These are phyloP conservation scores for Helicoverpa armigera DNA, from an alignment of 1,140 invertebrate genomes.

Conservation along the genomic window DNA sequence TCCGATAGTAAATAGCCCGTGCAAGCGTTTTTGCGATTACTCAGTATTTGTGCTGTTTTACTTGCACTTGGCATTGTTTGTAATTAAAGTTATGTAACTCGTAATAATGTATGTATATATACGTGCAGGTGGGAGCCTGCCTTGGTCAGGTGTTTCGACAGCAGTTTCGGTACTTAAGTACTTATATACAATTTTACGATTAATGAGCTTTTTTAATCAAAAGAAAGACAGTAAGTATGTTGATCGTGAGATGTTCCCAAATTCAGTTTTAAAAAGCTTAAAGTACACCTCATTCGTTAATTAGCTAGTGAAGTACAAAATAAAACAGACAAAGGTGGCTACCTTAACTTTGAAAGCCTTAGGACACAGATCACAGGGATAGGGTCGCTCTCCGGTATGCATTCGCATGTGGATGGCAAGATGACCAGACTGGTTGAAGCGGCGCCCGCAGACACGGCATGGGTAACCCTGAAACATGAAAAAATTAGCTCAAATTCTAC, in stretches of 20 bases:
- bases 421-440: conserved; percentile 87
- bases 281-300: too few relatives aligned
- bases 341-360: conserved; percentile 83
- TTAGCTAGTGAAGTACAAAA: too few relatives aligned
- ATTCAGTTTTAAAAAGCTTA: too few relatives aligned
- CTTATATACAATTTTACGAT: too few relatives aligned
- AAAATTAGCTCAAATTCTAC: not conserved
- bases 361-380: conserved; percentile 79
- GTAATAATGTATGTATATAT: not conserved
- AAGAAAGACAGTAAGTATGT: too few relatives aligned
- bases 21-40: conserved; percentile 44
- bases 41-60: conserved; percentile 12
- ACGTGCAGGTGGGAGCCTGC: not conserved
- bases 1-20: conserved; percentile 45
- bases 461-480: conserved; percentile 71
- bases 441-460: conserved; percentile 85
- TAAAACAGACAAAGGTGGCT: not conserved
- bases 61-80: conserved; percentile 11
- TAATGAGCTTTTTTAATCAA: too few relatives aligned
- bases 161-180: too few relatives aligned
- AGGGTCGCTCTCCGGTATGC: conserved; percentile 85
- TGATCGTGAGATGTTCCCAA: too few relatives aligned
- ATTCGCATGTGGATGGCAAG: conserved; percentile 86
- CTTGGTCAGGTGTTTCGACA: too few relatives aligned
- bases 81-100: conserved; percentile 5